phyloP scores from a whole-genome alignment of 2,113 vertebrate genomes.

The Pluvianellus socialis region DNA sequence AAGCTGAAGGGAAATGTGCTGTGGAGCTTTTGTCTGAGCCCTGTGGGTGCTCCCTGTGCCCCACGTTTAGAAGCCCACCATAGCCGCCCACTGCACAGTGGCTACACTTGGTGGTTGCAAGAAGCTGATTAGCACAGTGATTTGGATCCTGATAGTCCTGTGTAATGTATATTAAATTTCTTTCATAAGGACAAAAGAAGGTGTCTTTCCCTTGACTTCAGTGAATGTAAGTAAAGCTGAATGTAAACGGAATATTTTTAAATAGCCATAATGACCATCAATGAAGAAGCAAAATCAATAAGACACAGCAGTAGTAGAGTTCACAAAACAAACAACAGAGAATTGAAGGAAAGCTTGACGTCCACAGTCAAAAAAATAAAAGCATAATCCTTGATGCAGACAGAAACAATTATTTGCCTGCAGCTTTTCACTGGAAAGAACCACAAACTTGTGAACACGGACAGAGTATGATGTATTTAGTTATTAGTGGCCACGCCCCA shows the following conservation, averaged over 20 bases:
- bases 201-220: neutral
- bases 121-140: neutral
- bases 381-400: neutral
- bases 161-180: neutral
- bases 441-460: neutral
- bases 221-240: neutral
- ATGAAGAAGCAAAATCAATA: neutral
- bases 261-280: neutral
- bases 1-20: neutral
- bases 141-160: neutral
- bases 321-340: neutral
- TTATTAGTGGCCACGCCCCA: neutral
- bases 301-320: neutral
- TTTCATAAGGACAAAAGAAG: neutral
- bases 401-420: neutral
- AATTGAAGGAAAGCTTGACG: neutral
- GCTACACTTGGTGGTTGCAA: neutral
- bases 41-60: neutral
- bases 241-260: neutral
- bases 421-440: neutral
- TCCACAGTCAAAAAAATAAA: neutral
- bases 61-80: neutral
- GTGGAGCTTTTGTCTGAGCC: neutral
- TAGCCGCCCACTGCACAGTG: fast-evolving
- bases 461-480: neutral